These are phyloP conservation scores for Chrysocyon brachyurus DNA, from an alignment of 2,797 vertebrate species.

Conservation along the genomic window DNA sequence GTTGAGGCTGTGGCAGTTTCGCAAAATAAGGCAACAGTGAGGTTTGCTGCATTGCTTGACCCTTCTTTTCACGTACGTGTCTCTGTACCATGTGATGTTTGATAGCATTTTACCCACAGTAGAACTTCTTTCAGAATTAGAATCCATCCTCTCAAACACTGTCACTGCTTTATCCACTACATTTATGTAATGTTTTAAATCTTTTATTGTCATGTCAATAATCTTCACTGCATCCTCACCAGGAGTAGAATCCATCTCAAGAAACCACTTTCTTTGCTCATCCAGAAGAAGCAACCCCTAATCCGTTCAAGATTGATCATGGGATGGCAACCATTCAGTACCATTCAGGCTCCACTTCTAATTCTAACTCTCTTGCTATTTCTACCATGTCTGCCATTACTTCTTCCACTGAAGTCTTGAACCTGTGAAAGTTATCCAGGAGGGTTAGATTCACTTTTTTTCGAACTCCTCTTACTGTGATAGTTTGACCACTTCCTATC, in stretches of 20 bases:
- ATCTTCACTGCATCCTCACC: neutral
- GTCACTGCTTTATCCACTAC: neutral
- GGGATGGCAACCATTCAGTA: neutral
- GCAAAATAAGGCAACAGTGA: neutral
- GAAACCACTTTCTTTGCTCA: neutral
- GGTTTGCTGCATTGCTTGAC: neutral
- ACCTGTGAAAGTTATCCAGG: neutral
- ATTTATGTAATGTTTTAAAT: neutral
- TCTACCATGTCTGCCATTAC: neutral
- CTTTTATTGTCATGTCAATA: neutral
- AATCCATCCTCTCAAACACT: neutral
- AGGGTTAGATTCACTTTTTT: neutral
- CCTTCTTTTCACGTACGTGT: neutral
- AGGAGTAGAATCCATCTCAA: neutral
- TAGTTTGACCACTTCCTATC: neutral
- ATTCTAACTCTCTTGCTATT: neutral
- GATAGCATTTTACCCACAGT: neutral
- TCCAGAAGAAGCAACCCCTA: neutral
- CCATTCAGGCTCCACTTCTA: neutral
- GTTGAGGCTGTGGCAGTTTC: neutral
- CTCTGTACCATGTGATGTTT: neutral
- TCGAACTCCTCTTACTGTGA: neutral
- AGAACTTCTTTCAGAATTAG: neutral
- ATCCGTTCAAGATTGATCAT: neutral
- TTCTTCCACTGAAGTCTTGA: neutral